phyloP scores from a whole-genome alignment of 2,113 vertebrate species.

The Scopus umbretta region DNA sequence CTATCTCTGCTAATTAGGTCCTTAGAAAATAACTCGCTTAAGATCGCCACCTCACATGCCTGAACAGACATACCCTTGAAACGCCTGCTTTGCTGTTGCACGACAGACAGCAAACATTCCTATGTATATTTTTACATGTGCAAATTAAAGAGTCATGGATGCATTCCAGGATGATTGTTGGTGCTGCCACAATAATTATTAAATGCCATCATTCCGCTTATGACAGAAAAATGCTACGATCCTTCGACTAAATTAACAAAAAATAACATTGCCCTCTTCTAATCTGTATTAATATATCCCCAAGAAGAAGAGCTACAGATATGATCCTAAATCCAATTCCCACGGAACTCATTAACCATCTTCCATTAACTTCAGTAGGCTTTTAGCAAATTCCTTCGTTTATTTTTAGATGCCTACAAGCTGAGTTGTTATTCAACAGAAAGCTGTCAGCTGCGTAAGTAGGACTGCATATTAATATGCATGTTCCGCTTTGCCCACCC shows the following conservation, averaged over 20 bases:
- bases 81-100: background rate
- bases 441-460: background rate
- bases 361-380: background rate
- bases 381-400: background rate
- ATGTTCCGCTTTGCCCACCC: background rate
- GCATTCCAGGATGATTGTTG: background rate
- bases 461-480: background rate
- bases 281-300: background rate
- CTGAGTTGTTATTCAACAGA: slow-evolving; percentile 13
- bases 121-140: background rate
- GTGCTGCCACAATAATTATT: background rate
- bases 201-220: background rate
- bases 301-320: background rate
- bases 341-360: background rate
- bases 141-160: background rate
- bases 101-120: background rate
- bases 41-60: background rate
- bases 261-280: background rate
- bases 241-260: background rate
- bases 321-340: background rate
- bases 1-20: background rate
- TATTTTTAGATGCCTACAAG: slow-evolving; percentile 29
- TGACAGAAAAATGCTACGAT: background rate
- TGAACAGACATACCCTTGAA: background rate
- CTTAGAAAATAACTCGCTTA: background rate